phyloP scores from a whole-genome alignment of 2,888 invertebrate species.

The Dichetophora obliterata region DNA sequence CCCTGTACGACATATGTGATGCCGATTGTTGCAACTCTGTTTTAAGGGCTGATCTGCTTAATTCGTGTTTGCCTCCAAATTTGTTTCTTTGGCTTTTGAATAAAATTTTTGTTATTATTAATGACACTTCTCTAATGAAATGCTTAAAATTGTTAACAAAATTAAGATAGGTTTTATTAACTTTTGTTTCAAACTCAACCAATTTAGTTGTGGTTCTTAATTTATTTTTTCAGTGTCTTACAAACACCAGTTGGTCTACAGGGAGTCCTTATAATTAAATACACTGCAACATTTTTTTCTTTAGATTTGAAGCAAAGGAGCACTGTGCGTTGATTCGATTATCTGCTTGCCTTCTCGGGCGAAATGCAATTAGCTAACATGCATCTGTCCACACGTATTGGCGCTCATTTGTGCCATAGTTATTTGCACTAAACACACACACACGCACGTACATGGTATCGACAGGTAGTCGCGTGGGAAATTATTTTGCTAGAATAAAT shows the following conservation, averaged over 20 bases:
- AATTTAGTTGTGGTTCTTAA: neutral
- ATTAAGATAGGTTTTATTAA: too few species aligned
- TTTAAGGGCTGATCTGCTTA: too few species aligned
- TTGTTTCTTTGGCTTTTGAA: too few species aligned
- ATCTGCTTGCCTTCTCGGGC: neutral
- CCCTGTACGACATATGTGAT: too few species aligned
- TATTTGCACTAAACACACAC: too few species aligned
- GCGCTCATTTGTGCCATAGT: neutral
- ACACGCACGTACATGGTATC: too few species aligned
- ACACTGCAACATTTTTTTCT: neutral
- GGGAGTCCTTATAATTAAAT: neutral
- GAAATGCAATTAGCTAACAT: constrained; percentile 1
- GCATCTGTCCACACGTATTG: neutral
- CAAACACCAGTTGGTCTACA: neutral
- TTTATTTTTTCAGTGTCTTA: neutral
- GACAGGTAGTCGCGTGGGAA: neutral
- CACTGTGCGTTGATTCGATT: neutral
- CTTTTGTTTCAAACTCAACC: too few species aligned
- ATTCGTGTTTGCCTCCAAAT: too few species aligned
- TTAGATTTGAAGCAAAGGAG: neutral
- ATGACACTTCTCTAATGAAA: too few species aligned
- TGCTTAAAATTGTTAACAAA: too few species aligned
- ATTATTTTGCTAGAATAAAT: neutral
- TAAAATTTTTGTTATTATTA: too few species aligned
- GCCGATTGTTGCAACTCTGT: too few species aligned